phyloP scores from a whole-genome alignment of 1,140 invertebrate species.

The Lutraria rhynchaena region DNA sequence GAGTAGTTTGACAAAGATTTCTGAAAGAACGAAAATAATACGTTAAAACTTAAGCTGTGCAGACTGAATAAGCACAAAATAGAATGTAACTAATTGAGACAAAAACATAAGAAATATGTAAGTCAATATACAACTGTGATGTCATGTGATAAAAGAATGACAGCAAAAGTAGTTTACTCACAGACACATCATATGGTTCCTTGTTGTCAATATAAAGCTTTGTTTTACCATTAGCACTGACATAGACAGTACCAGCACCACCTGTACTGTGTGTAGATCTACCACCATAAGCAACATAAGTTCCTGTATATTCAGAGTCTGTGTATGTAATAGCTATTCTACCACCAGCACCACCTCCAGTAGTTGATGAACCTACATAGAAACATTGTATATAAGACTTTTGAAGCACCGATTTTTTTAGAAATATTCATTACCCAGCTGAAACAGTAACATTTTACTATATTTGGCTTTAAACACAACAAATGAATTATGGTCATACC shows the following conservation, averaged over 20 bases:
- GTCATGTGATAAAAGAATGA: too few species aligned
- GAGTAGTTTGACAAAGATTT: slow-evolving; percentile 37
- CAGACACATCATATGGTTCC: slow-evolving; percentile 31
- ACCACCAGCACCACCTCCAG: slow-evolving; percentile 72
- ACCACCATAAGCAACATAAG: slow-evolving; percentile 65
- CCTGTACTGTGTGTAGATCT: slow-evolving; percentile 56
- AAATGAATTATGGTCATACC: slow-evolving; percentile 52
- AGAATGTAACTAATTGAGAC: too few species aligned
- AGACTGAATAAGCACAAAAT: too few species aligned
- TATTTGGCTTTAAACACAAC: not conserved
- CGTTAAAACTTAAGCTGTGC: too few species aligned
- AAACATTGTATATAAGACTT: too few species aligned
- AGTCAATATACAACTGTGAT: too few species aligned
- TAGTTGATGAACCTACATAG: slow-evolving; percentile 40
- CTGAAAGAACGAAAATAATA: slow-evolving; percentile 3
- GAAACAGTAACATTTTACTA: too few species aligned
- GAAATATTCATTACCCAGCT: too few species aligned
- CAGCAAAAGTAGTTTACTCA: too few species aligned
- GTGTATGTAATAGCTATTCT: slow-evolving; percentile 66
- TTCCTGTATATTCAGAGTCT: slow-evolving; percentile 64
- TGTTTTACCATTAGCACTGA: slow-evolving; percentile 55
- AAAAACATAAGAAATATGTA: too few species aligned
- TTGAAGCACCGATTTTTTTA: too few species aligned
- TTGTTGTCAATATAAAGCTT: slow-evolving; percentile 59
- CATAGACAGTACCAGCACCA: slow-evolving; percentile 72